phyloP scores from a whole-genome alignment of 92 coral and sea anemone genomes.

The Diadumene lineata region DNA sequence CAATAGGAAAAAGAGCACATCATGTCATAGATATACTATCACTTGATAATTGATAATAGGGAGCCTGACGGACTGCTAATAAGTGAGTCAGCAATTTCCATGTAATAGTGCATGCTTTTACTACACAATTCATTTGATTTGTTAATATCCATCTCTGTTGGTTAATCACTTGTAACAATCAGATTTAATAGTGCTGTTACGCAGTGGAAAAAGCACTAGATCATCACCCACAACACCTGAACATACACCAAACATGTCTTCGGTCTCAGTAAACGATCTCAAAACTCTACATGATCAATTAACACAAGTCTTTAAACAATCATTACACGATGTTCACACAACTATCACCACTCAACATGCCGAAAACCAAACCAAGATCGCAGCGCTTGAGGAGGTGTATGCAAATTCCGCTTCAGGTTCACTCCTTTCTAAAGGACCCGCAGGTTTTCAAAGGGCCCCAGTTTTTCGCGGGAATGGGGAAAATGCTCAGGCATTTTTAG shows the following conservation, averaged over 20 bases:
- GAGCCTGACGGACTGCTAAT: no score
- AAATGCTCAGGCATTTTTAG: constrained; percentile 9
- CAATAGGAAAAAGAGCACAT: no score
- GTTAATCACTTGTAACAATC: not conserved
- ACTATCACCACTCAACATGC: not conserved
- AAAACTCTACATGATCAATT: not conserved
- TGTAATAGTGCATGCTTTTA: no score
- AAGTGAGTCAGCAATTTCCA: no score
- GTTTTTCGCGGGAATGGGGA: constrained; percentile 3
- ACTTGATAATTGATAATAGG: no score
- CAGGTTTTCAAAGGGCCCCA: not conserved
- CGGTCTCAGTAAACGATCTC: not conserved
- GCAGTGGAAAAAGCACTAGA: not conserved
- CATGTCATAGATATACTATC: no score
- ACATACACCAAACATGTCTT: not conserved
- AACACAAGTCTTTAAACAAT: not conserved
- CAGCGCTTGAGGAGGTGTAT: not conserved
- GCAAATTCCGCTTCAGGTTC: not conserved
- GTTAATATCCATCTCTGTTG: no score
- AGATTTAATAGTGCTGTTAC: not conserved
- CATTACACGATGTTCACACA: not conserved
- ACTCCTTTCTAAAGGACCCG: constrained; percentile 1
- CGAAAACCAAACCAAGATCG: not conserved
- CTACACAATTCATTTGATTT: no score
- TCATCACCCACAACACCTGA: not conserved